Conservation (phyloP, 2,888 invertebrate species). For the Eudemis profundana region DNA sequence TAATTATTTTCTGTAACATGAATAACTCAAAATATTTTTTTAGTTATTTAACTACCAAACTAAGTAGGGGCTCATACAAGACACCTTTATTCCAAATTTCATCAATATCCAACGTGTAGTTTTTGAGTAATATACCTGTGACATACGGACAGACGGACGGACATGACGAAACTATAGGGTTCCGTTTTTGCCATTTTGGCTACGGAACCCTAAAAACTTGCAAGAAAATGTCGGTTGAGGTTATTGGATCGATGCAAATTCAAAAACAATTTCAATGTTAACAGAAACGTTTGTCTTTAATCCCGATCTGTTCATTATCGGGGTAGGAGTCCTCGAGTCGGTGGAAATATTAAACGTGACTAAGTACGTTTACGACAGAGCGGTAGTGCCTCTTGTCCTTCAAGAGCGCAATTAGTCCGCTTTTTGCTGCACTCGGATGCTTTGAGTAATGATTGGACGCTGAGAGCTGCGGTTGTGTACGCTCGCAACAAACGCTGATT, state of each 20-base stretch:
- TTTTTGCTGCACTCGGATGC: constrained; percentile 80
- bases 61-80: no score
- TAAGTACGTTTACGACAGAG: constrained; percentile 79
- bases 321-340: constrained; percentile 58
- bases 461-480: constrained; percentile 74
- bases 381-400: constrained; percentile 79
- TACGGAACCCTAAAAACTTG: no score
- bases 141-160: no score
- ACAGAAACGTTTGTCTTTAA: constrained; percentile 11
- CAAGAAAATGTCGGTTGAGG: no score
- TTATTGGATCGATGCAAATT: background rate
- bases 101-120: no score
- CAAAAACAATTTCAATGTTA: constrained; percentile 18
- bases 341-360: constrained; percentile 81
- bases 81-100: no score
- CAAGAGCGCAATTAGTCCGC: constrained; percentile 81
- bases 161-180: no score
- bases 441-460: constrained; percentile 80
- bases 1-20: no score
- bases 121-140: no score
- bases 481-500: constrained; percentile 77
- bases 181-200: no score
- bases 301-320: constrained; percentile 20
- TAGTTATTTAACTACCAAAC: no score
- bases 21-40: no score